phyloP scores from a whole-genome alignment of 2,797 vertebrate genomes.

The Acrossocheilus fasciatus region DNA sequence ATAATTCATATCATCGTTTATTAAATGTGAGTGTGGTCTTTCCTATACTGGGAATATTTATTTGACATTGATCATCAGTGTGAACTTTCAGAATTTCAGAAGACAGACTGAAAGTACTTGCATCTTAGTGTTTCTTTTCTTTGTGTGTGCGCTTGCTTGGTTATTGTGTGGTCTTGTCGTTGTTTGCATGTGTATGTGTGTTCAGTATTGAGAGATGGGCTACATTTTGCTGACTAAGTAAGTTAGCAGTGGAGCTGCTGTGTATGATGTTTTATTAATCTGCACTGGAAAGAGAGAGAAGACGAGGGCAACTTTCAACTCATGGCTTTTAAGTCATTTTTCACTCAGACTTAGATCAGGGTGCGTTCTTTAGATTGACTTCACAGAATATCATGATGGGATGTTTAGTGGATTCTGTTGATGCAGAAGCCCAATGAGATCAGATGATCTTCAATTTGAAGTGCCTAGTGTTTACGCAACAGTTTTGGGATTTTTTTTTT shows the following conservation, averaged over 20 bases:
- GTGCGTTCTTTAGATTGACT: background rate
- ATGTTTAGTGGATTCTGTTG: constrained; percentile 6
- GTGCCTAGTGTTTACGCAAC: background rate
- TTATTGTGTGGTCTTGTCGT: constrained; percentile 29
- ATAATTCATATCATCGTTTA: background rate
- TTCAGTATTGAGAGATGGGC: constrained; percentile 32
- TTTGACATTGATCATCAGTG: background rate
- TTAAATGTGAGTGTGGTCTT: background rate
- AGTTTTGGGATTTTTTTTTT: background rate
- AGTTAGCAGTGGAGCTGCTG: constrained; percentile 34
- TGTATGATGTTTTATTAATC: constrained; percentile 61
- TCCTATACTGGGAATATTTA: background rate
- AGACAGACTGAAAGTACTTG: background rate
- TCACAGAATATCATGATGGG: background rate
- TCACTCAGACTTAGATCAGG: background rate
- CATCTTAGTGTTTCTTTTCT: background rate
- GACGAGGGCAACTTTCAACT: constrained; percentile 16
- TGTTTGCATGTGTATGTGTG: constrained; percentile 32
- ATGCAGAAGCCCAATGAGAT: constrained; percentile 8
- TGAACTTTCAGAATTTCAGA: background rate
- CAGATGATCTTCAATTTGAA: too few relatives aligned
- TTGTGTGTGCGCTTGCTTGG: background rate
- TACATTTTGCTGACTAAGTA: constrained; percentile 56
- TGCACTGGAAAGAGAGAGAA: constrained; percentile 39
- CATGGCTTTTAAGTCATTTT: background rate